These are phyloP conservation scores for Drosophila maculinotata DNA, from an alignment of 2,888 invertebrate species.

Conservation along the genomic window DNA sequence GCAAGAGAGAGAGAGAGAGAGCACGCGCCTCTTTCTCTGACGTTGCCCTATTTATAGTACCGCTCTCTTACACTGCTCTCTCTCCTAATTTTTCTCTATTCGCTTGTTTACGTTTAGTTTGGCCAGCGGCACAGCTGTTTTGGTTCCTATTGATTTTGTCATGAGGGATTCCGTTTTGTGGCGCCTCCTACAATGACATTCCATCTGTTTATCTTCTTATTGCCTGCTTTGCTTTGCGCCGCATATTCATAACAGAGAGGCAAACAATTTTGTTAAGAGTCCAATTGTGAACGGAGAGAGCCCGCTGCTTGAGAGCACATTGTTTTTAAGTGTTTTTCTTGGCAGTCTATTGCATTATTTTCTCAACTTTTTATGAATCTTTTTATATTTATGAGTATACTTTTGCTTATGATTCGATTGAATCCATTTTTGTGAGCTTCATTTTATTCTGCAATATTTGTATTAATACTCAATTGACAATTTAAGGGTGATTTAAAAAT, in stretches of 20 bases:
- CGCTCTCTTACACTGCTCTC: constrained; percentile 11
- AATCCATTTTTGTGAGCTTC: neutral
- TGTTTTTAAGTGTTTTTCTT: constrained; percentile 5
- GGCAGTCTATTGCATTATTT: constrained; percentile 10
- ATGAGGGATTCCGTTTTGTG: constrained; percentile 45
- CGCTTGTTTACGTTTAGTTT: constrained; percentile 63
- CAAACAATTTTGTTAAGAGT: neutral
- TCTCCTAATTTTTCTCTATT: neutral
- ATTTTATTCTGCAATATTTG: too few species aligned
- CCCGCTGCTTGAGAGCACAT: neutral
- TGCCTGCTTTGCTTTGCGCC: constrained; percentile 50
- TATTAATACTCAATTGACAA: too few species aligned
- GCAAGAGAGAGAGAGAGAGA: neutral
- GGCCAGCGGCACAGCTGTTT: constrained; percentile 51
- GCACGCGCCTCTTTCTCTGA: constrained; percentile 1
- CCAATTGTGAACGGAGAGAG: neutral
- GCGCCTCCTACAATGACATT: constrained; percentile 17
- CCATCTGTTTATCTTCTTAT: constrained; percentile 30
- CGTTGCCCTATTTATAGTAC: constrained; percentile 51
- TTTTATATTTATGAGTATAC: constrained; percentile 5
- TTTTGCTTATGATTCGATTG: neutral
- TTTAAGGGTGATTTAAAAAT: too few species aligned
- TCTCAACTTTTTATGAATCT: neutral
- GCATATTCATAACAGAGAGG: constrained; percentile 72
- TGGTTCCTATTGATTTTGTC: constrained; percentile 67